Percentiles rank a stretch among this genome's conserved stretches.
phyloP scores from a whole-genome alignment of 2,113 vertebrate species.

The Ovibos moschatus region DNA sequence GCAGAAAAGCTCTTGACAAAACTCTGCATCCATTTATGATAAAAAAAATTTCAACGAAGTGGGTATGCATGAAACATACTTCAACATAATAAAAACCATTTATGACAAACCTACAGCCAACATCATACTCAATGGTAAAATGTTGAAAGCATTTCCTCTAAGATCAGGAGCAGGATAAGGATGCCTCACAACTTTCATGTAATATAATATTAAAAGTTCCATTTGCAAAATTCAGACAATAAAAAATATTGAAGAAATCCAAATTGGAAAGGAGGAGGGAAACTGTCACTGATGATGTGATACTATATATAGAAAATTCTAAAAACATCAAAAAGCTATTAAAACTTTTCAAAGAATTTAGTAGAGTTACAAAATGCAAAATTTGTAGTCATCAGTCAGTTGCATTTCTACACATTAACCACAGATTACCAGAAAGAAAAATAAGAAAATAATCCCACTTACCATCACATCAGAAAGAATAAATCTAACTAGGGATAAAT shows the following conservation, averaged over 20 bases:
- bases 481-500: background rate
- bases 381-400: background rate
- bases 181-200: background rate
- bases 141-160: background rate
- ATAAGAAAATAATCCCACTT: background rate
- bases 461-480: background rate
- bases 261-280: background rate
- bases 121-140: background rate
- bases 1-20: background rate
- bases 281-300: background rate
- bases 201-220: background rate
- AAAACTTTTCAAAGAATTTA: background rate
- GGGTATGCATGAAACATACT: background rate
- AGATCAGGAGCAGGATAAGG: background rate
- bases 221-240: background rate
- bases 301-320: background rate
- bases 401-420: background rate
- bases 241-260: background rate
- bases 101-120: background rate
- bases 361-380: background rate
- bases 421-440: background rate
- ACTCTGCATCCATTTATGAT: background rate
- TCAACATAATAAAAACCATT: background rate
- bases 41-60: background rate
- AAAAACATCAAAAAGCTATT: background rate